Evolutionary conservation across 2,888 invertebrate species (phyloP), one percentile per base, ranked within the genome.

Genomic region (Ptilodon capucinus): DNA sequence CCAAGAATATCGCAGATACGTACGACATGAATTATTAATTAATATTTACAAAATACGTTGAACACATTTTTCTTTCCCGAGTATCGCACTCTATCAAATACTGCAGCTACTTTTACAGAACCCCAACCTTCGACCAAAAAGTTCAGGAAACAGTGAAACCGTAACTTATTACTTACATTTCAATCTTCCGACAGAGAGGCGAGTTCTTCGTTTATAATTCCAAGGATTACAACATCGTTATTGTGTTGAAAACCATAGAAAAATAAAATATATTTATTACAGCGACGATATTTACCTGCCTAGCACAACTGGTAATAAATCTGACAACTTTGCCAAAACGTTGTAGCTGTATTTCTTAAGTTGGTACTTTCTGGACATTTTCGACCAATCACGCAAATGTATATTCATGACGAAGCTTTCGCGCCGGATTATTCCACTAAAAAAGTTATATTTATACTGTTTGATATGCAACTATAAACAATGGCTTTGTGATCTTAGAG

Each of bases 61-160:
- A 60, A 71, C 65, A 73, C 67, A 81, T 74, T 82, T 83, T 81
- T 81, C 76, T 83, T 85, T 81, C 64, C 71, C 74, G 74, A 86
- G 74, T 79, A 84, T 86, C 81, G 83, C 81, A 82, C 85, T 88
- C 73, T 83, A 84, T 79, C 80, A 84, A 79, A 78, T 78, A 84
- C 84, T 85, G 84, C 81, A 86, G 86, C 84, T 90, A 91, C 87
- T 90, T 90, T 89, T 86, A 79, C 80, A 84, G 81, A 83, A 80
- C 71, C 81, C 82, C 86, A 89, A 89, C 87, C 86, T 85, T 86
- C 81, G 79, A 78, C 70, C 74, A 81, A 89, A 88, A 91, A 91
- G 84, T 91, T 89, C 76, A 78, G 50, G 64, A 84, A 87, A 89
- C 81, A 87, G 71, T 73, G 64, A 65, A 71, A 70, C 61, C 64